Evolutionary conservation across 1,140 invertebrate genomes (phyloP).

Genomic region (Diachasmimorpha longicaudata): DNA sequence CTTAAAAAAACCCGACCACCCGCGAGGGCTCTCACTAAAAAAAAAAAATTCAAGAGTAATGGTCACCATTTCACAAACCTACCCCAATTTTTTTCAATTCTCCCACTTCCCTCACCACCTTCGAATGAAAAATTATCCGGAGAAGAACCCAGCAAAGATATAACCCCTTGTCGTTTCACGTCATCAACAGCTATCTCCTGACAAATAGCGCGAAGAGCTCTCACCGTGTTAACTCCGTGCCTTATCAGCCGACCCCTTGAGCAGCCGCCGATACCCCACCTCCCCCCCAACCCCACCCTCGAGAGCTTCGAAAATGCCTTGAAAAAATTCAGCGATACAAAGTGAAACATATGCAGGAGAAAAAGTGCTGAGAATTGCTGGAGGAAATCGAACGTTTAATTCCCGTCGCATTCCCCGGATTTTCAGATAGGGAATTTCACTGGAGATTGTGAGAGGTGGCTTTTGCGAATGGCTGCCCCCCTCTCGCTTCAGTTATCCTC

Average conservation of each 20-base stretch:
- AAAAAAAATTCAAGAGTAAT: background rate
- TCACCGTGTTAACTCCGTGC: background rate
- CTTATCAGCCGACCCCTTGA: background rate
- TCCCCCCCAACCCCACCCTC: background rate
- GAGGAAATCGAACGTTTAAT: conserved; percentile 26
- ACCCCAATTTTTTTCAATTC: background rate
- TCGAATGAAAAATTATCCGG: background rate
- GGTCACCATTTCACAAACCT: background rate
- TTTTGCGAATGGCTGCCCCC: conserved; percentile 10
- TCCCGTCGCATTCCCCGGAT: conserved; percentile 6
- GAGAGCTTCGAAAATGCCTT: background rate
- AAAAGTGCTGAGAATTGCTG: conserved; percentile 7
- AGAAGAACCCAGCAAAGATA: background rate
- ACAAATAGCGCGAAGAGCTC: conserved; percentile 36
- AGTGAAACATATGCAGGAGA: background rate
- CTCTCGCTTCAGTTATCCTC: conserved; percentile 3
- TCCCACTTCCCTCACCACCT: background rate
- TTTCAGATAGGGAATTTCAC: background rate
- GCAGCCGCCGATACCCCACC: conserved; percentile 24
- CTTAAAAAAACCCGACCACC: no score
- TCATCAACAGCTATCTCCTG: conserved; percentile 45
- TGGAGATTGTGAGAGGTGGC: background rate
- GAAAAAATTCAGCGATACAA: background rate
- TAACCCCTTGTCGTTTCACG: conserved; percentile 29
- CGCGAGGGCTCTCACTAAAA: background rate